Percentiles rank a stretch among this genome's conserved stretches.
Evolutionary conservation across 2,888 invertebrate genomes (phyloP).

Genomic region (Thera britannica): DNA sequence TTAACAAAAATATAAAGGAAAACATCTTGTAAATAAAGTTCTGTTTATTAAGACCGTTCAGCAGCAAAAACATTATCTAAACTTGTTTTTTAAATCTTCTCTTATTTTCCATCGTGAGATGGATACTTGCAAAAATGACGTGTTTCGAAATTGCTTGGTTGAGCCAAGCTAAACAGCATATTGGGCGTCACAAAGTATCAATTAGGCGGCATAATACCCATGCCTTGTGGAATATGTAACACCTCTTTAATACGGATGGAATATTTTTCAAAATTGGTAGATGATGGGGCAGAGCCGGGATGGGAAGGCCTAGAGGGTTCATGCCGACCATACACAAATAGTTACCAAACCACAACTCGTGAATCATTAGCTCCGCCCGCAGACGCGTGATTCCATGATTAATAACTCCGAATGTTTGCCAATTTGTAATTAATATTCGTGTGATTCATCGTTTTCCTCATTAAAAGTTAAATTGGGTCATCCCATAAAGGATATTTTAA

Average conservation of each 20-base stretch:
- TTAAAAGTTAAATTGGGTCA: neutral
- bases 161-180: slow-evolving; percentile 59
- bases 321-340: slow-evolving; percentile 61
- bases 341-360: slow-evolving; percentile 61
- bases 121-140: slow-evolving; percentile 62
- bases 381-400: slow-evolving; percentile 48
- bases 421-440: slow-evolving; percentile 29
- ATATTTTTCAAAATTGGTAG: slow-evolving; percentile 59
- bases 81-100: slow-evolving; percentile 56
- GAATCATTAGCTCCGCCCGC: slow-evolving; percentile 56
- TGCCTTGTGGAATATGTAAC: slow-evolving; percentile 52
- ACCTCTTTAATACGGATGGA: slow-evolving; percentile 58
- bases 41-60: slow-evolving; percentile 53
- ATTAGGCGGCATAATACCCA: slow-evolving; percentile 62
- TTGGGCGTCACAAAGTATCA: slow-evolving; percentile 59
- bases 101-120: slow-evolving; percentile 56
- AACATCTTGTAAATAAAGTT: slow-evolving; percentile 51
- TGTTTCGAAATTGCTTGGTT: slow-evolving; percentile 58
- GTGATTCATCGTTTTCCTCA: slow-evolving; percentile 26
- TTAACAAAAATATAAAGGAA: slow-evolving; percentile 51
- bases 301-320: slow-evolving; percentile 52
- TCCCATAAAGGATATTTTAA: neutral
- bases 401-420: slow-evolving; percentile 30
- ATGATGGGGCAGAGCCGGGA: slow-evolving; percentile 54
- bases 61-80: slow-evolving; percentile 52